Evolutionary conservation across 2,888 invertebrate genomes (phyloP), one percentile per base, ranked within the genome.

Genomic region (Mimumesa dahlbomi): DNA sequence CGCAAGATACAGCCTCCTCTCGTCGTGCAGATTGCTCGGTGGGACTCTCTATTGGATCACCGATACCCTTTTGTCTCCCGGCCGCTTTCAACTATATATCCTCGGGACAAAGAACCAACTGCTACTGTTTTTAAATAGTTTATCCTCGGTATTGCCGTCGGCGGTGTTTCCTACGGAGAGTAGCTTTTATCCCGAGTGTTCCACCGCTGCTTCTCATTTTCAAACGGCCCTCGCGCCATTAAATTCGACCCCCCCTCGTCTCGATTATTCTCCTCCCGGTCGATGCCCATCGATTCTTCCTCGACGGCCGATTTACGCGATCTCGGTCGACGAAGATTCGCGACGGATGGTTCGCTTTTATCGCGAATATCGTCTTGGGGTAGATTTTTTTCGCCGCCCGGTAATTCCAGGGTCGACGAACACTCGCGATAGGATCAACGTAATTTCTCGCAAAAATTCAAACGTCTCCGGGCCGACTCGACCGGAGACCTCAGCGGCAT

Each of bases 11-110:
- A 46, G 53, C 22, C 48, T 62, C 57, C 50, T 50, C 45, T 38
- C 46, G 29, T 16, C 36, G 50, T 45, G 64, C 58, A 64, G 65
- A 69, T 61, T 70, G 77, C 29, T 53, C 36, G 58, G 46, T 61
- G 65, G 68, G 66, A 70, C 75, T 71, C 75, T 68, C 73, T 71
- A 78, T 79, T 71, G 73, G 73, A 79, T 79, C 70, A 70, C 36
- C 65, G 49, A 59, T 63, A 57, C 58, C 69, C 78, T 79, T n/a
- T 79, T 79, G 78, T 79, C 63, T 66, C 75, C 48, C 5, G 40
- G 34, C 38, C 13, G 56, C 75, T 65, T 54, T 73, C 65, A 48
- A 64, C 56, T 63, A 53, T n/a, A n/a, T 72, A 49, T 75, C 75
- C 75, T 29, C 67, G 50, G 66, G 70, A 75, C 75, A 75, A 71